Percentiles rank a stretch among this genome's conserved stretches.
Conservation (phyloP, 2,797 vertebrate species). For the Podarcis lilfordi region DNA sequence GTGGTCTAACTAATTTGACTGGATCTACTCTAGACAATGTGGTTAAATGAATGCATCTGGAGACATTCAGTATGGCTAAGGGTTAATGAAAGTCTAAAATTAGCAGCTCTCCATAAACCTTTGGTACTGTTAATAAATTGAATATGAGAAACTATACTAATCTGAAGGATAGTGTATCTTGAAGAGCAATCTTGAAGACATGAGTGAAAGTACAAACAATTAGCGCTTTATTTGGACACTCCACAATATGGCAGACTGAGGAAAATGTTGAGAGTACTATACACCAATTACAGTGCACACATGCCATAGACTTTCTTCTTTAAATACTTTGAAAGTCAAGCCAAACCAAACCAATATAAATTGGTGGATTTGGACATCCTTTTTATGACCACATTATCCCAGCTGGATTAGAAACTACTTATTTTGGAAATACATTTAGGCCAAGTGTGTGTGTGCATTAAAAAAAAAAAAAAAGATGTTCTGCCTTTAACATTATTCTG, state of each 20-base stretch:
- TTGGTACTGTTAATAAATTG: constrained; percentile 49
- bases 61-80: background rate
- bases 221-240: constrained; percentile 77
- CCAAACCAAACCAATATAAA: constrained; percentile 85
- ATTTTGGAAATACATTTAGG: constrained; percentile 88
- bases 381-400: constrained; percentile 90
- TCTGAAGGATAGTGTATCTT: constrained; percentile 61
- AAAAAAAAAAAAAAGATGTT: constrained; percentile 37
- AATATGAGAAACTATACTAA: constrained; percentile 68
- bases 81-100: constrained; percentile 47
- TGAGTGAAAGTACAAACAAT: constrained; percentile 72
- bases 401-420: constrained; percentile 86
- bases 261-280: constrained; percentile 80
- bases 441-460: constrained; percentile 7
- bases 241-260: constrained; percentile 83
- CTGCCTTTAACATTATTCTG: constrained; percentile 67
- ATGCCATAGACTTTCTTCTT: constrained; percentile 86
- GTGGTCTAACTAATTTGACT: background rate
- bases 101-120: constrained; percentile 27
- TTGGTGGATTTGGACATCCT: constrained; percentile 89
- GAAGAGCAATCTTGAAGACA: constrained; percentile 61
- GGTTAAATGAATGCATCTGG: background rate
- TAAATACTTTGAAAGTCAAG: constrained; percentile 87
- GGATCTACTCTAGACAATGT: background rate
- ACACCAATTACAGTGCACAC: constrained; percentile 86